Base-by-base conservation (phyloP, 2,797 vertebrate genomes). In the Eidolon dupreanum region DNA sequence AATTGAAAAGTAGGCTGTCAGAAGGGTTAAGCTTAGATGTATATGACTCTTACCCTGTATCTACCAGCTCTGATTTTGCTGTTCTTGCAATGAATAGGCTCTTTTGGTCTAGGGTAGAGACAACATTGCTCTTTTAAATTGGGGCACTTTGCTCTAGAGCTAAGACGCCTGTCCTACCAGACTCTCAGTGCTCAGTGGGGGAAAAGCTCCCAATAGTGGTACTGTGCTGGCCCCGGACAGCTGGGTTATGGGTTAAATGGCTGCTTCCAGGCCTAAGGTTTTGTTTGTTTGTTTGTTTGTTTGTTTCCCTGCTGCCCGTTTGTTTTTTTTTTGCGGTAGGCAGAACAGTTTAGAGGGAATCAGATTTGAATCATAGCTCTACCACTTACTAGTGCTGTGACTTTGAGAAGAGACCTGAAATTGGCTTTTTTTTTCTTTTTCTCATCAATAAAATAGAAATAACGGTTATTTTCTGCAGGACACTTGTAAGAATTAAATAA, bases 401-500 rank as follows among this genome's bases (percentile, higher is more conserved):
- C 59, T 95, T 96, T 95, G 71, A 96, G 73, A 36, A 81, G 87
- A 82, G 66, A 90, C 20, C 15, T 88, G 78, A 93, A 77, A 82
- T 94, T 88, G 12, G 10, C 73, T 63, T 85, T 93, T 92, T 92
- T 20, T 5, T 1, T 5, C 2, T 38, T 90, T 90, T 88, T 68
- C 46, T 71, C 66, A 22, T 90, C 66, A 90, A 1, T 92, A 73
- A 90, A 94, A 61, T 22, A 85, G 59, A 95, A 70, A n/a, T 85
- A 90, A 65, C 75, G 38, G 88, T 95, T 70, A 94, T 74, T 74
- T 55, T 20, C n/a, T 89, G 17, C n/a, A 53, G 73, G 24, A 28
- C 92, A 75, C 22, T 53, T 96, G n/a, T 82, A 83, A 92, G 57
- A 43, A 93, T 93, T 93, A 94, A 96, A 66, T 95, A 90, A 83